Conservation (phyloP, 1,140 invertebrate species). For the Matsumurasca onukii region DNA sequence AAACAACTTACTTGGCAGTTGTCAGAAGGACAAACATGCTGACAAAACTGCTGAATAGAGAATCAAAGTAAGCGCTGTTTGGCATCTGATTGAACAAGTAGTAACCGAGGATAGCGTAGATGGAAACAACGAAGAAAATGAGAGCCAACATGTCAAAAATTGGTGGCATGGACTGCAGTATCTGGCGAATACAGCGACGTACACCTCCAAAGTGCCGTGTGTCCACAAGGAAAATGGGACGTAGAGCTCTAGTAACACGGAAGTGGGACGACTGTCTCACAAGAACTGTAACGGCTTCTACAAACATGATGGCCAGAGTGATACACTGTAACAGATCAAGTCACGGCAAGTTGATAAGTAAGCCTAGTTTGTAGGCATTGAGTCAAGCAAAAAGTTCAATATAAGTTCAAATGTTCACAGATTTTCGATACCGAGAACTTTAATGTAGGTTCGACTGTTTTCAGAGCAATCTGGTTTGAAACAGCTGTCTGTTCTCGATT, state of each 20-base stretch:
- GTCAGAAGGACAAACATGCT: slow-evolving; percentile 89
- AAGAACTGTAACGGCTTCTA: slow-evolving; percentile 80
- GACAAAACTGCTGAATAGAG: slow-evolving; percentile 81
- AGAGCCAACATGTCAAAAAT: slow-evolving; percentile 87
- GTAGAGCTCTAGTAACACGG: slow-evolving; percentile 78
- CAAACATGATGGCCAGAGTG: slow-evolving; percentile 79
- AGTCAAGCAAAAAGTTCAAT: too few species aligned
- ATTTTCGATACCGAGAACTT: too few species aligned
- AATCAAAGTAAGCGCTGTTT: slow-evolving; percentile 75
- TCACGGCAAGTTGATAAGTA: too few species aligned
- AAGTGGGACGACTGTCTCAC: slow-evolving; percentile 83
- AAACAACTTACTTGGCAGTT: slow-evolving; percentile 80
- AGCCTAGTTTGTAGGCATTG: too few species aligned
- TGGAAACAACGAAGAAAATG: slow-evolving; percentile 81
- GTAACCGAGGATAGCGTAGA: slow-evolving; percentile 81
- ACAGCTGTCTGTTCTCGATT: too few species aligned
- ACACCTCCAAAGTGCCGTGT: slow-evolving; percentile 80
- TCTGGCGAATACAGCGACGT: slow-evolving; percentile 69
- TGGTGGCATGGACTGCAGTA: slow-evolving; percentile 82
- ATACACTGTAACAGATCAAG: slow-evolving; percentile 62
- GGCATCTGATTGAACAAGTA: slow-evolving; percentile 75
- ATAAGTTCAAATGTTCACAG: too few species aligned
- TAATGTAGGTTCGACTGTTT: too few species aligned
- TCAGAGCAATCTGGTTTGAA: too few species aligned
- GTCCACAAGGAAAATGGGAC: slow-evolving; percentile 90